These are phyloP conservation scores for Struthio camelus DNA, from an alignment of 2,113 vertebrate species.

Conservation along the genomic window DNA sequence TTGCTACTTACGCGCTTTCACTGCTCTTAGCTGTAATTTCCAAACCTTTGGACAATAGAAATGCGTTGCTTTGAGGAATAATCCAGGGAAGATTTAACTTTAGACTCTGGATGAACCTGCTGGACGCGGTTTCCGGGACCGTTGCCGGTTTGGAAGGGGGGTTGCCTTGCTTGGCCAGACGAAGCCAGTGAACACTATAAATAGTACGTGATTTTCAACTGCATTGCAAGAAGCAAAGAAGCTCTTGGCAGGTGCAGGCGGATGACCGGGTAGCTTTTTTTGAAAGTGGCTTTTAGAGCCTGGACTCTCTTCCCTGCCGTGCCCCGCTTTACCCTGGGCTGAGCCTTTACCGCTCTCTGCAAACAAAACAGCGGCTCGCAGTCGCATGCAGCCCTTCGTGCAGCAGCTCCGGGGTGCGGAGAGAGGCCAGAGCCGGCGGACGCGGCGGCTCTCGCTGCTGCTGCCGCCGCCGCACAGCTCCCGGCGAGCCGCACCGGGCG, in stretches of 20 bases:
- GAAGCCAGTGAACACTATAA: neutral
- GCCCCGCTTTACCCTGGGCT: neutral
- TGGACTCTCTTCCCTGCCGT: neutral
- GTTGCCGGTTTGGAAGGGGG: neutral
- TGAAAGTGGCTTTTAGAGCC: neutral
- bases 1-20: neutral
- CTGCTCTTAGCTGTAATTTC: neutral
- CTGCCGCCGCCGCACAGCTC: neutral
- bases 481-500: neutral
- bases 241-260: accelerated
- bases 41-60: neutral
- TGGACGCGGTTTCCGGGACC: neutral
- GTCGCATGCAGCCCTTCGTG: neutral
- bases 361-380: neutral
- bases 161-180: neutral
- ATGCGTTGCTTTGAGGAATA: neutral
- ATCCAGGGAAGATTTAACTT: neutral
- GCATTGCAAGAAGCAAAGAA: neutral
- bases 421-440: neutral
- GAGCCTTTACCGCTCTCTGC: neutral
- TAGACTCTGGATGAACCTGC: neutral
- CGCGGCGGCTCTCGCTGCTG: neutral
- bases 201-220: neutral
- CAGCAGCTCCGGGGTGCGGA: too few species aligned
- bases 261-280: neutral